Percentiles rank a stretch among this genome's conserved stretches.
phyloP scores from a whole-genome alignment of 2,888 invertebrate species.

The Metalampra italica region DNA sequence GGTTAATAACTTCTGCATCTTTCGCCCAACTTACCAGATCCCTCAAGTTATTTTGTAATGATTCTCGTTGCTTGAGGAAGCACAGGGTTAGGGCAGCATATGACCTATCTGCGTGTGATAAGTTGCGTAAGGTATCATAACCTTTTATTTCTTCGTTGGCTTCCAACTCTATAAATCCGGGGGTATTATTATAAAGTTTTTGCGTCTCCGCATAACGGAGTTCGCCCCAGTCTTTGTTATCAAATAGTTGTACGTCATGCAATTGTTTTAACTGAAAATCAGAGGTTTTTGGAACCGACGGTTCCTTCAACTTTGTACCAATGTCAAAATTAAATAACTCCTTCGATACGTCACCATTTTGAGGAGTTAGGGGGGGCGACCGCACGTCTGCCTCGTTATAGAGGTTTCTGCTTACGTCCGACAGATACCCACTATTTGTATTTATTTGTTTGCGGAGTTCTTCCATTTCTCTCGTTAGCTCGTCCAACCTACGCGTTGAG shows the following conservation, averaged over 20 bases:
- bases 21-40: not conserved
- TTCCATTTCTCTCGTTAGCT: no score
- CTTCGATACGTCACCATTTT: no score
- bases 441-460: no score
- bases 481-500: no score
- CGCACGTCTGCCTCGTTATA: no score
- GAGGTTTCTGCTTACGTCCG: no score
- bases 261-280: not conserved
- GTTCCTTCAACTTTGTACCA: no score
- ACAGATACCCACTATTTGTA: no score
- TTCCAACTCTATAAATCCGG: conserved; percentile 12
- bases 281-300: not conserved
- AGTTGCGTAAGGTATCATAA: conserved; percentile 3
- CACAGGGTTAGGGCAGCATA: not conserved
- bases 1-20: no score
- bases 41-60: not conserved
- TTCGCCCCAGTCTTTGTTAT: not conserved
- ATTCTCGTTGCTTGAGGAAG: not conserved
- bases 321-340: no score
- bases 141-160: conserved; percentile 10
- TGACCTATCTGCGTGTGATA: not conserved
- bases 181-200: conserved; percentile 5
- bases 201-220: not conserved
- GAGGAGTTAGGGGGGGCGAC: no score
- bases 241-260: not conserved